Evolutionary conservation across 2,797 vertebrate species (phyloP).

Genomic region (Macrochelys suwanniensis): DNA sequence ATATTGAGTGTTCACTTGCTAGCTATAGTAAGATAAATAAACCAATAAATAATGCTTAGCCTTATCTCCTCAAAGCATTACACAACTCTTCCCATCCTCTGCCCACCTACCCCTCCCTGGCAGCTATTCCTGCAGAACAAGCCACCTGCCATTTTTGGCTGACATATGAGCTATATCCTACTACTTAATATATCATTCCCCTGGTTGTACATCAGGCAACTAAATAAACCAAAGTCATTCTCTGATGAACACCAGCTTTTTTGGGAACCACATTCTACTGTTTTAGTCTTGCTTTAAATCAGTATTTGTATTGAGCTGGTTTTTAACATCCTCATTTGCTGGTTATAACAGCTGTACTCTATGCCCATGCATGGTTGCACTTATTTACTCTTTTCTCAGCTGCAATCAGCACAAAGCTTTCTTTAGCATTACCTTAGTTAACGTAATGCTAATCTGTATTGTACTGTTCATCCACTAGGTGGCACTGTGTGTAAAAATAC

Average conservation of each 20-base stretch:
- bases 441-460: neutral
- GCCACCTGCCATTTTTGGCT: neutral
- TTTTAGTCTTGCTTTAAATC: slow-evolving; percentile 57
- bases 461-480: neutral
- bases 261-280: slow-evolving; percentile 25
- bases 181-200: slow-evolving; percentile 28
- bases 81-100: slow-evolving; percentile 15
- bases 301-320: slow-evolving; percentile 56
- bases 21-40: slow-evolving; percentile 62
- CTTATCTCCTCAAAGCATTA: slow-evolving; percentile 39
- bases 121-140: neutral
- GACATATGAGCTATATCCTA: neutral
- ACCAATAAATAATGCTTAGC: slow-evolving; percentile 47
- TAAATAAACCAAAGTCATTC: slow-evolving; percentile 33
- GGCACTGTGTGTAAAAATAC: neutral
- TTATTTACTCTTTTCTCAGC: slow-evolving; percentile 49
- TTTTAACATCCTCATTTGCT: slow-evolving; percentile 63
- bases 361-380: slow-evolving; percentile 13
- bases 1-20: slow-evolving; percentile 66
- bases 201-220: slow-evolving; percentile 30
- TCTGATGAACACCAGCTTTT: neutral
- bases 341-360: slow-evolving; percentile 44
- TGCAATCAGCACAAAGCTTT: slow-evolving; percentile 10
- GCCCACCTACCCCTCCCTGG: neutral
- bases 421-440: neutral